A percentile compares a stretch with the other conserved stretches of the same genome.
Conservation (phyloP, 2,113 vertebrate genomes). For the Oryzias curvinotus region DNA sequence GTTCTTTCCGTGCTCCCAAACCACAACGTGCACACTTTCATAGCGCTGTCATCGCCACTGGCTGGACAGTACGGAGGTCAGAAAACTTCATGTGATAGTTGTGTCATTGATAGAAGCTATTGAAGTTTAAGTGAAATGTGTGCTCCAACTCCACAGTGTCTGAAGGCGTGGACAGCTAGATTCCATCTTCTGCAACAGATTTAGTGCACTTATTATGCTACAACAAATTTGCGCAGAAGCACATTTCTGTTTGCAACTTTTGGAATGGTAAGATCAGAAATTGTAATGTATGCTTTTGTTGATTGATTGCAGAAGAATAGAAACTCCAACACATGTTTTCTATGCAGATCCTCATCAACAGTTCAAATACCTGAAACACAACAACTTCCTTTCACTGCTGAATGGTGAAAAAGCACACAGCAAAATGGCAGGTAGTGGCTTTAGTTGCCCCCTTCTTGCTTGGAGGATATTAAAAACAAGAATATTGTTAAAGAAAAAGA, state of each 20-base stretch:
- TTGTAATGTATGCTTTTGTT: too few species aligned
- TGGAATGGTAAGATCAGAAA: slow-evolving; percentile 83
- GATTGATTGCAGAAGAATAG: neutral
- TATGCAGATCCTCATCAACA: slow-evolving; percentile 85
- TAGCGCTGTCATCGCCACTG: slow-evolving; percentile 85
- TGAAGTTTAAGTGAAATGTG: neutral
- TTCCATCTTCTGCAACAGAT: slow-evolving; percentile 71
- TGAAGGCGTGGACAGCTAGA: slow-evolving; percentile 68
- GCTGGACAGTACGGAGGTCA: slow-evolving; percentile 89
- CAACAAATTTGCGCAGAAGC: slow-evolving; percentile 49
- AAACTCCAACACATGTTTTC: neutral
- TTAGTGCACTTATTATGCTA: slow-evolving; percentile 81
- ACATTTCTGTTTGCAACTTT: slow-evolving; percentile 84
- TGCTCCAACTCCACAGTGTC: slow-evolving; percentile 58
- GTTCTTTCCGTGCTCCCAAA: slow-evolving; percentile 78
- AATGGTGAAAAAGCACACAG: slow-evolving; percentile 78
- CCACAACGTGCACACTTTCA: slow-evolving; percentile 85
- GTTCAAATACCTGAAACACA: slow-evolving; percentile 75
- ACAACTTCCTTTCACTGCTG: slow-evolving; percentile 78
- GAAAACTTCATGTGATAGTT: slow-evolving; percentile 2
- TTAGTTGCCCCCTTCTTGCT: neutral
- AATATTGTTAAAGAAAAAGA: neutral
- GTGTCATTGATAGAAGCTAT: neutral
- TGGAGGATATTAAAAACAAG: too few species aligned
- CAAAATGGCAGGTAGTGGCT: slow-evolving; percentile 68